Conservation (phyloP, 2,888 invertebrate species). For the Phalangium opilio region DNA sequence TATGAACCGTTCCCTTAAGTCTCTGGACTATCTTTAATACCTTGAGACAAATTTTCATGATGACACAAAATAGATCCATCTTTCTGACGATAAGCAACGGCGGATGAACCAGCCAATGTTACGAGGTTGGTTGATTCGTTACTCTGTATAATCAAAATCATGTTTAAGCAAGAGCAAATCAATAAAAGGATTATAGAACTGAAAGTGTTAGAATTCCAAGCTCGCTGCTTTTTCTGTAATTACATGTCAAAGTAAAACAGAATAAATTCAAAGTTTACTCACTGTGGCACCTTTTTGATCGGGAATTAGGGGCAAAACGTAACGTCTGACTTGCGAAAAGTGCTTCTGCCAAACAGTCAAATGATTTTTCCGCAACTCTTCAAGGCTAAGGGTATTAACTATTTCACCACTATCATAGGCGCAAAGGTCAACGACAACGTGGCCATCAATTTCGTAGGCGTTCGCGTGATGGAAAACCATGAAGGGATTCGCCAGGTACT, state of each 20-base stretch:
- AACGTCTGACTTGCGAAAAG: slow-evolving; percentile 27
- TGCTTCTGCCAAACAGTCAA: not conserved
- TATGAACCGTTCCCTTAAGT: too few relatives aligned
- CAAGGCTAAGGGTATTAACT: slow-evolving; percentile 31
- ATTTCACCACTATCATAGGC: slow-evolving; percentile 65
- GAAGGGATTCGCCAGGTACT: slow-evolving; percentile 44
- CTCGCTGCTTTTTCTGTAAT: too few relatives aligned
- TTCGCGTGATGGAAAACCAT: slow-evolving; percentile 70
- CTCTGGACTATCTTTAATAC: too few relatives aligned
- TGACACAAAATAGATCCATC: not conserved
- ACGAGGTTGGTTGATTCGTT: not conserved
- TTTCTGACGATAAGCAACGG: not conserved
- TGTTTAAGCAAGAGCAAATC: too few relatives aligned
- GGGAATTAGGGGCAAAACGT: slow-evolving; percentile 31
- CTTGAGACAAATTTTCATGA: not conserved
- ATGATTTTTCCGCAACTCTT: slow-evolving; percentile 6
- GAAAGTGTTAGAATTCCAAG: too few relatives aligned
- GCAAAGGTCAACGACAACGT: slow-evolving; percentile 61
- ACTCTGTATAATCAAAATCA: not conserved
- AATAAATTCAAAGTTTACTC: too few relatives aligned
- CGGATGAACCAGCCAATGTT: not conserved
- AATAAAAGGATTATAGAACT: too few relatives aligned
- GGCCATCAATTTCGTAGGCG: slow-evolving; percentile 52
- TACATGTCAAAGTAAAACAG: too few relatives aligned
- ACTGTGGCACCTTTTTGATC: too few relatives aligned